These are phyloP conservation scores for Cloeon dipterum DNA, from an alignment of 2,888 invertebrate species.

Conservation along the genomic window DNA sequence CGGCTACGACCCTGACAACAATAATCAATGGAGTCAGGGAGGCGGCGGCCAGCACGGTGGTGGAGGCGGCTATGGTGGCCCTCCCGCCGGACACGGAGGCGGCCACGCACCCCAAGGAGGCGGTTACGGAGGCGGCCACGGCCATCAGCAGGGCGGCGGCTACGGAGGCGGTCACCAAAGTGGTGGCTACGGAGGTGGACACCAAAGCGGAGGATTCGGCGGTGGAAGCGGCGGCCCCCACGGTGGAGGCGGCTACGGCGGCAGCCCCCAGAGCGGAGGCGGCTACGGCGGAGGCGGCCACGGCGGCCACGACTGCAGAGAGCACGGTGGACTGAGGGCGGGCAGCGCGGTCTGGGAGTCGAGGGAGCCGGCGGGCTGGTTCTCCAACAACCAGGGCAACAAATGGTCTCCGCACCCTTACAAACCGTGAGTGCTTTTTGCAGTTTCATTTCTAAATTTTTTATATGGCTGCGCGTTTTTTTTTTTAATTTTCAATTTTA, in stretches of 20 bases:
- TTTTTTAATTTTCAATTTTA: too few species aligned
- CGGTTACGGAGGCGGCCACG: background rate
- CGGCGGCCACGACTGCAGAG: background rate
- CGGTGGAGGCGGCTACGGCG: background rate
- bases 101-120: background rate
- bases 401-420: too few species aligned
- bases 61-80: background rate
- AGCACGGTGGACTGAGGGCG: background rate
- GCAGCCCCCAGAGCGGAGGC: background rate
- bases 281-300: background rate
- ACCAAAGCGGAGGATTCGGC: background rate
- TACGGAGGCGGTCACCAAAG: background rate
- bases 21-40: background rate
- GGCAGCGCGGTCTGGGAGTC: constrained; percentile 1
- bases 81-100: background rate
- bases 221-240: background rate
- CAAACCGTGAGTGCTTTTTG: too few species aligned
- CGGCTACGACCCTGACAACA: background rate
- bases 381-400: too few species aligned
- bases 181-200: background rate
- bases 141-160: background rate
- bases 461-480: too few species aligned
- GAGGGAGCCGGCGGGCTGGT: background rate
- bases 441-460: too few species aligned
- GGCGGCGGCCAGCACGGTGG: background rate